phyloP scores from a whole-genome alignment of 1,140 invertebrate species.

The Potamilus streckersoni region DNA sequence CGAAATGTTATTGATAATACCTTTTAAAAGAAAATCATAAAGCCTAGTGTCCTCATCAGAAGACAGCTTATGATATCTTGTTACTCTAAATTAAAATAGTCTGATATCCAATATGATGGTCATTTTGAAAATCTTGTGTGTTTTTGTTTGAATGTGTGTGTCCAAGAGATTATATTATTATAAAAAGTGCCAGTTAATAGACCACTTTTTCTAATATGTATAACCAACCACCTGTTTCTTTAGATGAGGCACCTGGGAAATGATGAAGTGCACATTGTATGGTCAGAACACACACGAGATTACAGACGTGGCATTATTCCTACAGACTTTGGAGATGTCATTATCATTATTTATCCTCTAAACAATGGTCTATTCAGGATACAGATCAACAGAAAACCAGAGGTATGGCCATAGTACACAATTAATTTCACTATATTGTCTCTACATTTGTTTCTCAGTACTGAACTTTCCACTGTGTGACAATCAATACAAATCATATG shows the following conservation, averaged over 20 bases:
- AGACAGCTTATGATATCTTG: too few species aligned
- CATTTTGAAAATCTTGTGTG: not conserved
- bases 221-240: conserved; percentile 26
- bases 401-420: too few species aligned
- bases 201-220: not conserved
- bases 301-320: conserved; percentile 97
- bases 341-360: conserved; percentile 95
- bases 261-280: conserved; percentile 99
- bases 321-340: conserved; percentile 98
- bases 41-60: too few species aligned
- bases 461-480: too few species aligned
- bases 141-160: not conserved
- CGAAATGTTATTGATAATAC: too few species aligned
- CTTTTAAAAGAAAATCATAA: too few species aligned
- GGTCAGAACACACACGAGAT: conserved; percentile 96
- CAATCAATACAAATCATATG: too few species aligned
- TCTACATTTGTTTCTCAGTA: too few species aligned
- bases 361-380: conserved; percentile 83
- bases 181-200: not conserved
- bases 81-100: too few species aligned
- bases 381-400: conserved; percentile 85
- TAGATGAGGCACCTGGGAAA: conserved; percentile 96
- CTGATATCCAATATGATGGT: too few species aligned
- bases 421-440: too few species aligned
- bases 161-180: not conserved